Evolutionary conservation across 2,797 vertebrate species (phyloP), one percentile per base, ranked within the genome.

Genomic region (Eutrigla gurnardus): DNA sequence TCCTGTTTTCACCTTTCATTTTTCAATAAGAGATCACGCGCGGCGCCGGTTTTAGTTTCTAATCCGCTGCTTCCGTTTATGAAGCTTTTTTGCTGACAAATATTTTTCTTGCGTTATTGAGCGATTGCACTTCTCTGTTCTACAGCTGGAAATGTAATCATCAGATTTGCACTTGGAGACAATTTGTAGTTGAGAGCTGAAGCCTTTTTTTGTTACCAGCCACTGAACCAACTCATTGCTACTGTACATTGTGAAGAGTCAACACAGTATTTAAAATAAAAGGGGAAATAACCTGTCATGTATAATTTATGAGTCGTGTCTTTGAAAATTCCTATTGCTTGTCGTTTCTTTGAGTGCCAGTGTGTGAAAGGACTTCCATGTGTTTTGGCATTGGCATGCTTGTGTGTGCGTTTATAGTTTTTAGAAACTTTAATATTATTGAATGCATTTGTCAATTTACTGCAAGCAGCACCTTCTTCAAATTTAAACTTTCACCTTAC

Each of bases 221-320:
- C 77, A 78, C 57, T 85, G 86, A 86, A 83, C 50, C 78, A 77
- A 49, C 72, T 86, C 77, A 82, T 79, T 83, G 65, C 77, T 65
- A 69, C 65, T 62, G 36, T 80, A 78, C 62, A 42, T 70, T 76
- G 64, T 75, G 10, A 82, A 77, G 71, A 86, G 75, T 62, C 86
- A 83, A 83, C 65, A 85, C 35, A 84, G 65, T 68, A 74, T 75
- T 80, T 83, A 63, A 71, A 81, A 79, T 74, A 80, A 75, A 54
- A 65, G 85, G 81, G 65, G 60, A 78, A 86, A 85, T 75, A 84
- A 78, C 63, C 60, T 86, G 80, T 77, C 78, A 84, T 80, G 63
- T 82, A 70, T 86, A 85, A 88, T 87, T 82, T 82, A 88, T 86
- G 73, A 87, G 77, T 62, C 5, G 7, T 59, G 32, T 69, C 40